Percentiles rank a stretch among this genome's conserved stretches.
Conservation (phyloP, 2,888 invertebrate genomes). For the Halocaridina rubra region DNA sequence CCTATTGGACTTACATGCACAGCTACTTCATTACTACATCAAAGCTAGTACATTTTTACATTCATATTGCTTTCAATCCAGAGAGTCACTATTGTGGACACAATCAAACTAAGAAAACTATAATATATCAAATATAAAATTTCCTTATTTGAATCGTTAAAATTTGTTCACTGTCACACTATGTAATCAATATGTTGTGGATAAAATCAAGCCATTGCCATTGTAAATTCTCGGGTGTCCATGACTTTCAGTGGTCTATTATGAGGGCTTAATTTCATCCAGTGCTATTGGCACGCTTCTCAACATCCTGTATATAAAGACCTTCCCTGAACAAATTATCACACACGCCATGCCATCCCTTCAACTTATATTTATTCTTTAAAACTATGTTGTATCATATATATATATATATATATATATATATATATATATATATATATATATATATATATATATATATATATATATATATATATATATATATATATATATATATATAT, state of each 20-base stretch:
- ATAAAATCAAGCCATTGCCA: not conserved
- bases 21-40: too few species aligned
- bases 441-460: not conserved
- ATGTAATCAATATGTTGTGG: not conserved
- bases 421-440: slow-evolving; percentile 10
- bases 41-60: too few species aligned
- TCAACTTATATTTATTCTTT: too few species aligned
- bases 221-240: not conserved
- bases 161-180: not conserved
- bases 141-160: not conserved
- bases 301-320: too few species aligned
- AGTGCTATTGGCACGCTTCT: too few species aligned
- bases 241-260: not conserved
- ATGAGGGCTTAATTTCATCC: too few species aligned
- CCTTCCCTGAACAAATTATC: too few species aligned
- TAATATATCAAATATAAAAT: not conserved
- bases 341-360: too few species aligned
- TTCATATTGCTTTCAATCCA: too few species aligned
- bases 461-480: not conserved
- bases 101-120: not conserved
- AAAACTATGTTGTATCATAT: not conserved
- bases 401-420: not conserved
- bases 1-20: too few species aligned
- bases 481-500: not conserved
- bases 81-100: not conserved